These are phyloP conservation scores for Leptura quadrifasciata DNA, from an alignment of 2,888 invertebrate genomes.

Conservation along the genomic window DNA sequence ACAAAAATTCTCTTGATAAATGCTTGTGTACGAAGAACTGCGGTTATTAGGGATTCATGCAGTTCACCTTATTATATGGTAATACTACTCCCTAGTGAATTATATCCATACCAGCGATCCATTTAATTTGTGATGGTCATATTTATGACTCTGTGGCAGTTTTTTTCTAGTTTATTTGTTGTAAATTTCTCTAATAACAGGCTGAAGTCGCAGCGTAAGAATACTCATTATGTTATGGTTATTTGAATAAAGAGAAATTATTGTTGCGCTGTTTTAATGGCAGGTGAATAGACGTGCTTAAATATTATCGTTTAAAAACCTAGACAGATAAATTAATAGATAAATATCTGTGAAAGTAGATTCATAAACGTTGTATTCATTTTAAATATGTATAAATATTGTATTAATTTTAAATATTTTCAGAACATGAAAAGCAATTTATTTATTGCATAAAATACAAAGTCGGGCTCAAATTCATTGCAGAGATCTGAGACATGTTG, in stretches of 20 bases:
- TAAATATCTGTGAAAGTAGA: too few relatives aligned
- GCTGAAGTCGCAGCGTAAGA: neutral
- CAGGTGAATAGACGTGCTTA: too few relatives aligned
- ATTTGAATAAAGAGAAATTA: neutral
- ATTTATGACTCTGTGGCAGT: constrained; percentile 7
- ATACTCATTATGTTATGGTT: neutral
- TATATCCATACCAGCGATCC: constrained; percentile 30
- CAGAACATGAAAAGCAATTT: too few relatives aligned
- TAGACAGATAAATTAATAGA: too few relatives aligned
- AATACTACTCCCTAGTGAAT: constrained; percentile 30
- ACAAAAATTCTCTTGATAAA: constrained; percentile 26
- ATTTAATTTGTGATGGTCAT: constrained; percentile 31
- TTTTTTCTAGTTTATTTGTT: constrained; percentile 10
- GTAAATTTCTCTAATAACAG: constrained; percentile 10
- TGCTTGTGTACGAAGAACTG: constrained; percentile 15
- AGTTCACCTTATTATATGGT: constrained; percentile 38
- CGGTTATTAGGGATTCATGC: constrained; percentile 33
- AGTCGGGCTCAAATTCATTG: too few relatives aligned
- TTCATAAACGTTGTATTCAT: too few relatives aligned
- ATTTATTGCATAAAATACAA: too few relatives aligned
- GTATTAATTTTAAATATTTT: too few relatives aligned
- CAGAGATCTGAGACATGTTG: too few relatives aligned
- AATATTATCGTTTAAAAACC: too few relatives aligned
- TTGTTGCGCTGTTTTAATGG: neutral
- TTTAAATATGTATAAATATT: too few relatives aligned